phyloP scores from a whole-genome alignment of 2,888 invertebrate genomes.

The Labia minor region DNA sequence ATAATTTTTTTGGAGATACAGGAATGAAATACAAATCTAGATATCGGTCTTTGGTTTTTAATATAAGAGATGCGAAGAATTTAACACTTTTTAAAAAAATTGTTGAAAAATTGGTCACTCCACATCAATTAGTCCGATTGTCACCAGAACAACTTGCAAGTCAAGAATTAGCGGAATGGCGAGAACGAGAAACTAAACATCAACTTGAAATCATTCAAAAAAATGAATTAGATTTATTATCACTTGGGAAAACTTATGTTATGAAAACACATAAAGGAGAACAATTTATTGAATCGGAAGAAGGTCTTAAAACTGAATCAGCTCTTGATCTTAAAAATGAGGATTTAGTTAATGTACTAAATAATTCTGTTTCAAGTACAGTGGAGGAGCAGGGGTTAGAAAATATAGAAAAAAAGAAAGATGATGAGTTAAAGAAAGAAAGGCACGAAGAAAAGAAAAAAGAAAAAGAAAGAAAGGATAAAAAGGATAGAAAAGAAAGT shows the following conservation, averaged over 20 bases:
- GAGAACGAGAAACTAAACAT: constrained; percentile 84
- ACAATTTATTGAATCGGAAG: constrained; percentile 38
- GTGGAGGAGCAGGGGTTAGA: constrained; percentile 28
- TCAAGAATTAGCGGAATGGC: constrained; percentile 87
- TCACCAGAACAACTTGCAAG: constrained; percentile 88
- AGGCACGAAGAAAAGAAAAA: constrained; percentile 26
- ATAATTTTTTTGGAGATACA: constrained; percentile 63
- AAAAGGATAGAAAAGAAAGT: constrained; percentile 22
- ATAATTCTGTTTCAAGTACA: constrained; percentile 38
- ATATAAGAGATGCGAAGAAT: constrained; percentile 87
- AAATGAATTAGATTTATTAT: constrained; percentile 70
- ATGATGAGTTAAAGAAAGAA: constrained; percentile 27
- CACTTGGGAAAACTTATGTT: constrained; percentile 69
- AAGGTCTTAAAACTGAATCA: constrained; percentile 27
- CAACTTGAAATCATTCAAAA: constrained; percentile 82
- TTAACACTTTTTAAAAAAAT: constrained; percentile 65
- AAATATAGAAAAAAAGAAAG: constrained; percentile 28
- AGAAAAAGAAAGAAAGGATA: constrained; percentile 22
- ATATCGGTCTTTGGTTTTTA: constrained; percentile 82
- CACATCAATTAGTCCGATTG: constrained; percentile 74
- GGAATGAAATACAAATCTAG: constrained; percentile 84
- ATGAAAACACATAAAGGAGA: constrained; percentile 92
- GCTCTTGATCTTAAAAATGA: constrained; percentile 35
- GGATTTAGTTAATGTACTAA: constrained; percentile 52
- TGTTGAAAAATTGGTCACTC: constrained; percentile 63